These are phyloP conservation scores for Aethes cnicana DNA, from an alignment of 2,888 invertebrate genomes.

Conservation along the genomic window DNA sequence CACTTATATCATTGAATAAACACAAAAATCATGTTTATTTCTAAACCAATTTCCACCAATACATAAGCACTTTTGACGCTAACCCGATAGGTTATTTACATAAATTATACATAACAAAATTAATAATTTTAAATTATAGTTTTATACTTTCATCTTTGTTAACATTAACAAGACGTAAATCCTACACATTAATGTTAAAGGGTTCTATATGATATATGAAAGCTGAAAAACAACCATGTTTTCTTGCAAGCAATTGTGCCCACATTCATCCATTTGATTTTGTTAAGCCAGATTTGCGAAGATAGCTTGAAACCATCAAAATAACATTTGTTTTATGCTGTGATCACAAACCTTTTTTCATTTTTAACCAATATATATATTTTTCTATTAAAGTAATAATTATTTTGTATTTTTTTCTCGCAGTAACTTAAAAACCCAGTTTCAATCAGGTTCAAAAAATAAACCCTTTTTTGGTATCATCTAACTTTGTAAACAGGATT, in stretches of 20 bases:
- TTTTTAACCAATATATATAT: too few relatives aligned
- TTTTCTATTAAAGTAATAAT: too few relatives aligned
- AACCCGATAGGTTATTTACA: conserved; percentile 65
- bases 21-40: conserved; percentile 67
- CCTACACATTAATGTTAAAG: conserved; percentile 52
- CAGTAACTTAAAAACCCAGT: too few relatives aligned
- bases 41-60: conserved; percentile 59
- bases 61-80: conserved; percentile 65
- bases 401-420: too few relatives aligned
- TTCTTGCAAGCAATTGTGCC: conserved; percentile 49
- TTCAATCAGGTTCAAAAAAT: too few relatives aligned
- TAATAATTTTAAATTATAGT: conserved; percentile 43
- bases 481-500: too few relatives aligned
- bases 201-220: conserved; percentile 63
- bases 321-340: conserved; percentile 21
- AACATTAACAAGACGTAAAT: conserved; percentile 45
- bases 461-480: too few relatives aligned
- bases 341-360: too few relatives aligned
- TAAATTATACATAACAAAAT: conserved; percentile 51
- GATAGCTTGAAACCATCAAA: conserved; percentile 24
- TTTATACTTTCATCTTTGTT: conserved; percentile 45
- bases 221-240: conserved; percentile 82
- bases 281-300: conserved; percentile 37
- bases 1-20: conserved; percentile 69
- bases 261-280: conserved; percentile 51